Base-by-base conservation (phyloP, 1,140 invertebrate genomes). In the Sinonovacula constricta region DNA sequence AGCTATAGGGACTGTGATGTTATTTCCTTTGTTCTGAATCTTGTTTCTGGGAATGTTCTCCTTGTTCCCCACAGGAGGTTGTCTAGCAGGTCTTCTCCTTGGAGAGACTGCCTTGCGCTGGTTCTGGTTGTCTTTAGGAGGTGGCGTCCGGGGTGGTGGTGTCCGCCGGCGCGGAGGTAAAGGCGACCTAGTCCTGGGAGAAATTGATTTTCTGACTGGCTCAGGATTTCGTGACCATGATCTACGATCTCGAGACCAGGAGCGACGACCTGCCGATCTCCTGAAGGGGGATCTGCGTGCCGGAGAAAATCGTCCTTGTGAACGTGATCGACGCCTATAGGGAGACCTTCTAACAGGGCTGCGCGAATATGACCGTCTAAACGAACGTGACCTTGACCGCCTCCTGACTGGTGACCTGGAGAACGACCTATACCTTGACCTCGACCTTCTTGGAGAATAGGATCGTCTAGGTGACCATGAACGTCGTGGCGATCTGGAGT, bases 341-440 rank as follows among this genome's bases (percentile, higher is more conserved):
- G 62, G 66, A 18, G 54, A 59, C 24, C 60, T 66, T 24, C 28
- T 12, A 2, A 36, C 1, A 39, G 60, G 51, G 30, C 72, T 75
- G 31, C 60, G 30, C n/a, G 72, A 65, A 49, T 24, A 31, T 12
- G 72, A 75, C 26, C 72, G 33, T 66, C 60, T 65, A n/a, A 60
- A 34, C 3, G 10, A 12, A 28, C 72, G 3, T 30, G 72, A 75
- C 49, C 72, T 75, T 24, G 72, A 75, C 33, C 72, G 22, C 54
- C 72, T n/a, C 34, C 72, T 65, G 0, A 63, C 26, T 30, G 72
- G 72, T 56, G 72, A 75, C 26, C 72, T 65, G 24, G 72, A 75
- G 18, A 30, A 54, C 14, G 72, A 75, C 24, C 72, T 62, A 18
- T 56, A 75, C 53, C 72, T 66, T 31, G 5, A 26, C 45, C 68